These are phyloP conservation scores for Drosophila aff. DNA, from an alignment of 1,140 invertebrate species.

Conservation along the genomic window DNA sequence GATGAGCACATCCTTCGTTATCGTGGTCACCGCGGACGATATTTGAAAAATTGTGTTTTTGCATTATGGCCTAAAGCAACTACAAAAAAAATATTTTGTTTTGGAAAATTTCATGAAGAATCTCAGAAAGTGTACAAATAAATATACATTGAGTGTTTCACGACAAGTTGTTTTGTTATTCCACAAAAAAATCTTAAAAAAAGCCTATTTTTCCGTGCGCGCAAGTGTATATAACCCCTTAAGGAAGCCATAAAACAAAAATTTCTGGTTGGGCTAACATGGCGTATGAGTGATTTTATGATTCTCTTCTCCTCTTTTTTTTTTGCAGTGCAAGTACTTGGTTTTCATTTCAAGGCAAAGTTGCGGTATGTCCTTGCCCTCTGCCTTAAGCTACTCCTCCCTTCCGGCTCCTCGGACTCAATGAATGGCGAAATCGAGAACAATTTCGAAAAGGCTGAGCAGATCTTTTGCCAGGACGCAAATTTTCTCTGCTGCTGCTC, in stretches of 20 bases:
- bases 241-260: not conserved
- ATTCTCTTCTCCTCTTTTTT: not conserved
- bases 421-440: slow-evolving; percentile 45
- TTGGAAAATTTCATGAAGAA: too few relatives aligned
- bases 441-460: not conserved
- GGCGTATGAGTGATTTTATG: not conserved
- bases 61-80: too few relatives aligned
- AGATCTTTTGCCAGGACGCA: slow-evolving; percentile 26
- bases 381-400: not conserved
- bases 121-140: too few relatives aligned
- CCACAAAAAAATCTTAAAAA: too few relatives aligned
- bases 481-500: slow-evolving; percentile 62
- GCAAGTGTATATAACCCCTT: too few relatives aligned
- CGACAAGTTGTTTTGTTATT: too few relatives aligned
- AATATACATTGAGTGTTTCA: too few relatives aligned
- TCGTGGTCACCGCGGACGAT: too few relatives aligned
- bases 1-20: too few relatives aligned
- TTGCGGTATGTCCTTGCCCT: not conserved
- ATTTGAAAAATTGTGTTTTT: too few relatives aligned
- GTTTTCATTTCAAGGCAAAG: slow-evolving; percentile 10
- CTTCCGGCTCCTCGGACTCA: slow-evolving; percentile 1
- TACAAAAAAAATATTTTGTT: too few relatives aligned
- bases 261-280: slow-evolving; percentile 4
- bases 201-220: too few relatives aligned
- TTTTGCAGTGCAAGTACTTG: slow-evolving; percentile 10